Percentiles rank a stretch among this genome's conserved stretches.
phyloP scores from a whole-genome alignment of 2,888 invertebrate species.

The Abrostola triplasia region DNA sequence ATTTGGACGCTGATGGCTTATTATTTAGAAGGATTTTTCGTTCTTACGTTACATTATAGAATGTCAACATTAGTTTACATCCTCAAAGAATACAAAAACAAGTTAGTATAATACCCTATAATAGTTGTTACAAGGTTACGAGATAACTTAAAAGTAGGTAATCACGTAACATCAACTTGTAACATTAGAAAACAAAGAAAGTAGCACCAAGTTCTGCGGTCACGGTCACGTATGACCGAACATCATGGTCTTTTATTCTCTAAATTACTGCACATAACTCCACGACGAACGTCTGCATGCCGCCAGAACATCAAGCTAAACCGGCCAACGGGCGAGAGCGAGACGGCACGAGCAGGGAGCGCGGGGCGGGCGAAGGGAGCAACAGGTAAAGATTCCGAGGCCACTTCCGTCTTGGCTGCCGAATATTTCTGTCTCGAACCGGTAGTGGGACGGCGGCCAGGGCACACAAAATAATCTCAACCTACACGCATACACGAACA shows the following conservation, averaged over 20 bases:
- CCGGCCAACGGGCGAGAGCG: constrained; percentile 70
- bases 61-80: too few relatives aligned
- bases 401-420: constrained; percentile 89
- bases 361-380: constrained; percentile 86
- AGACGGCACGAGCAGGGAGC: constrained; percentile 73
- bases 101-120: constrained; percentile 7
- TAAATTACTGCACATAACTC: constrained; percentile 83
- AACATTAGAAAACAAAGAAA: constrained; percentile 75
- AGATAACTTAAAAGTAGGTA: constrained; percentile 42
- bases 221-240: constrained; percentile 83
- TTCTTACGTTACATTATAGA: too few relatives aligned
- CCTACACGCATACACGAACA: constrained; percentile 63
- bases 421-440: constrained; percentile 89
- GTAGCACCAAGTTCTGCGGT: constrained; percentile 80
- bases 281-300: constrained; percentile 73
- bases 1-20: too few relatives aligned
- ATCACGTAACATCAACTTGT: constrained; percentile 55
- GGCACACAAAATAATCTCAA: constrained; percentile 76
- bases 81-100: constrained; percentile 10
- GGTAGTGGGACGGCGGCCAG: constrained; percentile 87
- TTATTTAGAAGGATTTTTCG: too few relatives aligned
- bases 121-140: constrained; percentile 24
- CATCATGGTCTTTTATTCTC: constrained; percentile 82
- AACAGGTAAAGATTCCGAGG: constrained; percentile 89
- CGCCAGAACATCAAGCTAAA: constrained; percentile 65